Base-by-base conservation (phyloP, 1,140 invertebrate species). In the Drosophila bipectinata region DNA sequence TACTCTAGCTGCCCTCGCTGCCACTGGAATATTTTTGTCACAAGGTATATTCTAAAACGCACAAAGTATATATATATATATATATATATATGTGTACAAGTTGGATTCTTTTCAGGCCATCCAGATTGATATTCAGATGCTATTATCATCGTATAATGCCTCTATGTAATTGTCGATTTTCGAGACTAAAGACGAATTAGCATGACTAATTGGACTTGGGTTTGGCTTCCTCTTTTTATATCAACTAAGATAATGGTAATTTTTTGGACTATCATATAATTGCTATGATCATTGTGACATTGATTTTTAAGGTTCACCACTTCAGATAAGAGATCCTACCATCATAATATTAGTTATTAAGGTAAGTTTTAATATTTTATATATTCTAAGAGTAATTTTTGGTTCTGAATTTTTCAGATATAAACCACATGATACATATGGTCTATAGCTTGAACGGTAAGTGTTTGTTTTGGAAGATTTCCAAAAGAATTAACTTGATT, bases 121-220 rank as follows among this genome's bases (percentile, higher is more conserved):
- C 24, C 51, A 52, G 34, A 39, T 21, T 56, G 12, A 9, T 12
- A 15, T 32, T 32, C 18, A 30, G 61, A 66, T 68, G 64, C 44
- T 64, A 63, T 66, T 62, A 66, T 41, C 44, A 44, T 37, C 34
- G 8, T 28, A 28, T 68, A 68, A 68, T 68, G 60, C 61, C 15
- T 48, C 26, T 41, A 53, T 53, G 10, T 53, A 24, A 64, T 66
- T 66, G 62, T 66, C 53, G 55, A 57, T 71, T 58, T 44, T 37
- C 64, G 24, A 44, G 66, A 44, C 39, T 51, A 49, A 32, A 48
- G 39, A 48, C 57, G 39, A 54, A 72, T 72, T 72, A 72, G 56
- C 69, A 72, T 72, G 37, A 49, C 32, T 72, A 72, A 72, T 72
- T 72, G 37, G 0, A 28, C 26, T 28, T 28, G 26, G 26, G 1